Conservation (phyloP, 2,113 vertebrate species). For the Notiomystis cincta region DNA sequence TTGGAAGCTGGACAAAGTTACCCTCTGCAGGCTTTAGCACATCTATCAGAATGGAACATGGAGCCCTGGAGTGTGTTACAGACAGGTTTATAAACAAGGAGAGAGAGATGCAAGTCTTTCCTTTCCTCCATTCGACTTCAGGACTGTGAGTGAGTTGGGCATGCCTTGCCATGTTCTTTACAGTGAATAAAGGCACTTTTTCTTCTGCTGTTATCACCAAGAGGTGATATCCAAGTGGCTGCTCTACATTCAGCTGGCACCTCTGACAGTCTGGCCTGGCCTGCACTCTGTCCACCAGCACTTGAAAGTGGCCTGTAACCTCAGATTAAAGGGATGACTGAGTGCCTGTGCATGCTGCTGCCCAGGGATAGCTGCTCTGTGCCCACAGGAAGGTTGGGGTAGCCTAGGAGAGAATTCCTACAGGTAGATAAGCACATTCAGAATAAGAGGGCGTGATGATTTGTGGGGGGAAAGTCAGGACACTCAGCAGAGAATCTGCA, state of each 20-base stretch:
- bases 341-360: not conserved
- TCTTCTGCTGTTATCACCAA: not conserved
- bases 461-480: not conserved
- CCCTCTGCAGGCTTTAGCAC: not conserved
- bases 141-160: not conserved
- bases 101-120: not conserved
- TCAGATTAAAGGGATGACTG: not conserved
- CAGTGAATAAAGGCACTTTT: not conserved
- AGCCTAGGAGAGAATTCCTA: not conserved
- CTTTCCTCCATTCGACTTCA: not conserved
- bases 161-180: not conserved
- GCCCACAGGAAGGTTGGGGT: not conserved
- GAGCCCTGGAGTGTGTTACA: not conserved
- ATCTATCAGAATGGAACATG: not conserved
- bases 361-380: not conserved
- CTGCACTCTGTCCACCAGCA: constrained; percentile 36
- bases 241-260: not conserved
- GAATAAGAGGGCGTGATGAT: not conserved
- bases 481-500: not conserved
- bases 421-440: not conserved
- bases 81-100: not conserved
- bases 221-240: not conserved
- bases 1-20: not conserved
- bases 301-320: not conserved
- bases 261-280: not conserved